A percentile compares a stretch with the other conserved stretches of the same genome.
Evolutionary conservation across 2,888 invertebrate genomes (phyloP).

Genomic region (Epinotia demarniana): DNA sequence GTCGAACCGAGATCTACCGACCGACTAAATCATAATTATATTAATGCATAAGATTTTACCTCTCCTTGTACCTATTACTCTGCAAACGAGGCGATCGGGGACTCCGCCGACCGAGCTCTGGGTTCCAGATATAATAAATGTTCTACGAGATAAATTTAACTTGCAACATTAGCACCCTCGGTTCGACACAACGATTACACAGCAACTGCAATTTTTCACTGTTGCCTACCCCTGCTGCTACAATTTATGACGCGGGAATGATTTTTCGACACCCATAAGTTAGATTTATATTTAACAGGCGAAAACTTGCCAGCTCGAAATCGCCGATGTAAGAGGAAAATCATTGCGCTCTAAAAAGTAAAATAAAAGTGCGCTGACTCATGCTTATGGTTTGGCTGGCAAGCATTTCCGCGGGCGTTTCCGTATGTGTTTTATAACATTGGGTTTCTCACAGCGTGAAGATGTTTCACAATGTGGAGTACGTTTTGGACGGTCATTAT

Average conservation of each 20-base stretch:
- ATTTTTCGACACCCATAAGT: conserved; percentile 80
- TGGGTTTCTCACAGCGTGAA: not conserved
- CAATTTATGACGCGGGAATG: conserved; percentile 80
- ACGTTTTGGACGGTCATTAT: not conserved
- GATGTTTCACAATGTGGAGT: not conserved
- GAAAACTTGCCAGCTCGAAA: conserved; percentile 67
- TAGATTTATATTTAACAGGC: conserved; percentile 77
- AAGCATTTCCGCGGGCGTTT: conserved; percentile 23
- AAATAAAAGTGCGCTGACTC: conserved; percentile 47
- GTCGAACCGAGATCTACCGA: conserved; percentile 48
- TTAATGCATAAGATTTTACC: conserved; percentile 10
- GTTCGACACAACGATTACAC: conserved; percentile 76
- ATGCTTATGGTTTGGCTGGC: conserved; percentile 42
- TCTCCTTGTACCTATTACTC: conserved; percentile 55
- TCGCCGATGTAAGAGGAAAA: conserved; percentile 54
- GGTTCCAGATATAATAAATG: conserved; percentile 70
- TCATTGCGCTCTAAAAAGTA: conserved; percentile 41
- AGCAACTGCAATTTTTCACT: conserved; percentile 79
- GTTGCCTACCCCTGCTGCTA: conserved; percentile 73
- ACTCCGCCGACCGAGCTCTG: conserved; percentile 60
- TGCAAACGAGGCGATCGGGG: conserved; percentile 48
- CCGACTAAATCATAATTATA: conserved; percentile 19
- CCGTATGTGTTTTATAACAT: conserved; percentile 17
- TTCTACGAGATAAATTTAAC: conserved; percentile 76
- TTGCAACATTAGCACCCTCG: conserved; percentile 79